Conservation (phyloP, 2,113 vertebrate species). For the Equus przewalskii region DNA sequence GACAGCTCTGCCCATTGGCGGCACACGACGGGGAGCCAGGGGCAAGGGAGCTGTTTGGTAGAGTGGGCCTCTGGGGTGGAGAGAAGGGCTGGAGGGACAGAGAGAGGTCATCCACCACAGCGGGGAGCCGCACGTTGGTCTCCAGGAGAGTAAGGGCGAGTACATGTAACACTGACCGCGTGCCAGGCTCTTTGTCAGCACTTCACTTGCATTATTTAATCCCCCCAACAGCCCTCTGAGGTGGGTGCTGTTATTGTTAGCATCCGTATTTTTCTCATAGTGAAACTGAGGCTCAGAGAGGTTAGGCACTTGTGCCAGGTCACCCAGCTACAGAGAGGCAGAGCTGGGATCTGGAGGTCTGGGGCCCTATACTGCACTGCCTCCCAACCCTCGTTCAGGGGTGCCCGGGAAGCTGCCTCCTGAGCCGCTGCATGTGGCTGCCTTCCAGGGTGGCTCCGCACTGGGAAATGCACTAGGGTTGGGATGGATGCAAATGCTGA, state of each 20-base stretch:
- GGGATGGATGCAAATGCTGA: rapidly evolving
- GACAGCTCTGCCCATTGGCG: neutral
- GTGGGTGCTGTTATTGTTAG: neutral
- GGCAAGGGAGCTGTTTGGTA: neutral
- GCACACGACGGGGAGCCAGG: neutral
- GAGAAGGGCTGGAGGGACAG: neutral
- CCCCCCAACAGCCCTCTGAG: neutral
- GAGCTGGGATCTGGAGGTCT: neutral
- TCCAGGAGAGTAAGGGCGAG: neutral
- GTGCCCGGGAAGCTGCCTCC: neutral
- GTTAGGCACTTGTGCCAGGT: neutral
- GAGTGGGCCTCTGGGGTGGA: neutral
- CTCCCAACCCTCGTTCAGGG: too few relatives aligned
- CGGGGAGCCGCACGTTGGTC: neutral
- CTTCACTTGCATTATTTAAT: too few relatives aligned
- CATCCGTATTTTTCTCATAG: neutral
- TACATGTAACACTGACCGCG: rapidly evolving
- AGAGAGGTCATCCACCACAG: too few relatives aligned
- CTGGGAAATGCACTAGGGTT: neutral
- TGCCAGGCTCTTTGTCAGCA: neutral
- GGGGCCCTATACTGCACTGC: rapidly evolving
- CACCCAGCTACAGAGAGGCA: neutral
- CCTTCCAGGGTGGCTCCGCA: rapidly evolving
- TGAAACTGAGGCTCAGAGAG: neutral
- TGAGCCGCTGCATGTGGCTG: too few relatives aligned